These are phyloP conservation scores for Tortrix viridana DNA, from an alignment of 2,888 invertebrate genomes.

Conservation along the genomic window DNA sequence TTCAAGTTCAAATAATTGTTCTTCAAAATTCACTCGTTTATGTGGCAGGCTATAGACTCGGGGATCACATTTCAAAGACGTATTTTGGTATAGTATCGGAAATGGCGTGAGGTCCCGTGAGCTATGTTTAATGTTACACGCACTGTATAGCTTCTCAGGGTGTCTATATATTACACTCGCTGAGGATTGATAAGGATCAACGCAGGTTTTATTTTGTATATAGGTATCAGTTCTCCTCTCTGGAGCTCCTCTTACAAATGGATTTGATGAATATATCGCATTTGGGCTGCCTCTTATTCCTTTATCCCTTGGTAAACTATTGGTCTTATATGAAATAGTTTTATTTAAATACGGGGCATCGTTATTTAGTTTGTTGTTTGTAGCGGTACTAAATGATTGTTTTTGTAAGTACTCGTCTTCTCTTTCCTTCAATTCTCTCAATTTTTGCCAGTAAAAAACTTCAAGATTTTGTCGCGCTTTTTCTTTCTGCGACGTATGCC, in stretches of 20 bases:
- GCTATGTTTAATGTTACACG: constrained; percentile 44
- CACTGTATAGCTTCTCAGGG: constrained; percentile 56
- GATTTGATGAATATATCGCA: constrained; percentile 51
- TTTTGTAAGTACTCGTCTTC: constrained; percentile 82
- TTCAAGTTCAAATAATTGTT: constrained; percentile 37
- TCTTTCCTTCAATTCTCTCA: constrained; percentile 85
- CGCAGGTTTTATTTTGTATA: constrained; percentile 51
- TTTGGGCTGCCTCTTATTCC: constrained; percentile 42
- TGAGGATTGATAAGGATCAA: too few relatives aligned
- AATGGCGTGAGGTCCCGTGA: constrained; percentile 46
- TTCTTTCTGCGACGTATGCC: constrained; percentile 69
- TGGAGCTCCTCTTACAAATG: constrained; percentile 64
- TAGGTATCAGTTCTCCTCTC: constrained; percentile 72
- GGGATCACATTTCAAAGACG: constrained; percentile 51
- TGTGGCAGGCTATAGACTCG: constrained; percentile 47
- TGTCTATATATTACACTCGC: constrained; percentile 64
- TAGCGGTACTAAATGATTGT: constrained; percentile 56
- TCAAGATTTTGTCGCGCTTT: constrained; percentile 85
- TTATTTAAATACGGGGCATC: too few relatives aligned
- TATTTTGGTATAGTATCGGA: constrained; percentile 50
- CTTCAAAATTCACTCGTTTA: constrained; percentile 69
- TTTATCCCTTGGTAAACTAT: constrained; percentile 64
- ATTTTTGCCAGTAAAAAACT: constrained; percentile 88
- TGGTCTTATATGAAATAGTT: constrained; percentile 60
- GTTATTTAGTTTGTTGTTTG: too few relatives aligned